Evolutionary conservation across 2,113 vertebrate species (phyloP).

Genomic region (Dasyurus viverrinus): DNA sequence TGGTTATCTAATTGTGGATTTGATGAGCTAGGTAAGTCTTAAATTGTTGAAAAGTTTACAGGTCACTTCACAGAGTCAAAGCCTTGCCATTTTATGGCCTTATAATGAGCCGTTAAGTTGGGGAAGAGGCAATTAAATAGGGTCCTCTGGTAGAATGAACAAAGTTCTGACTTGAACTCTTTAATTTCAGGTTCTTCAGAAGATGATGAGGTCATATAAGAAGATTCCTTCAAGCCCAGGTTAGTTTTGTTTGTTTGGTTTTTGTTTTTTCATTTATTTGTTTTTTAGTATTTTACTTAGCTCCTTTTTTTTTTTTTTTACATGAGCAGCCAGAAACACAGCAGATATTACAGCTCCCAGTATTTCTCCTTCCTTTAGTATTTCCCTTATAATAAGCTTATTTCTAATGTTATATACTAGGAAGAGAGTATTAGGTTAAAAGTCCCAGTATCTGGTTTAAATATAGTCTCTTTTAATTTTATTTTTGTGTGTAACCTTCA

Average conservation of each 20-base stretch:
- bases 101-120: conserved; percentile 82
- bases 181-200: conserved; percentile 89
- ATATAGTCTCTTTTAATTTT: neutral
- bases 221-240: conserved; percentile 88
- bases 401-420: neutral
- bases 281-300: conserved; percentile 59
- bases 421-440: neutral
- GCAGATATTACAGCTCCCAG: conserved; percentile 34
- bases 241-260: conserved; percentile 78
- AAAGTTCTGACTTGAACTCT: conserved; percentile 85
- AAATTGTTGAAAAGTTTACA: conserved; percentile 77
- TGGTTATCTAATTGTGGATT: conserved; percentile 71
- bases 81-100: conserved; percentile 79
- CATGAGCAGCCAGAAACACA: neutral
- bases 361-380: conserved; percentile 26
- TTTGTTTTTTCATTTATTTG: conserved; percentile 37
- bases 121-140: conserved; percentile 83
- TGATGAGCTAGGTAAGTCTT: conserved; percentile 79
- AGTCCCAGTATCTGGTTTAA: neutral
- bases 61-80: conserved; percentile 81
- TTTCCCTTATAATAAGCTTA: conserved; percentile 9
- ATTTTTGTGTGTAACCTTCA: neutral
- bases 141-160: conserved; percentile 65
- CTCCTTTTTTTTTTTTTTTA: conserved; percentile 24
- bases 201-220: conserved; percentile 89